Evolutionary conservation across 2,888 invertebrate species (phyloP).

Genomic region (Microplitis manilae): DNA sequence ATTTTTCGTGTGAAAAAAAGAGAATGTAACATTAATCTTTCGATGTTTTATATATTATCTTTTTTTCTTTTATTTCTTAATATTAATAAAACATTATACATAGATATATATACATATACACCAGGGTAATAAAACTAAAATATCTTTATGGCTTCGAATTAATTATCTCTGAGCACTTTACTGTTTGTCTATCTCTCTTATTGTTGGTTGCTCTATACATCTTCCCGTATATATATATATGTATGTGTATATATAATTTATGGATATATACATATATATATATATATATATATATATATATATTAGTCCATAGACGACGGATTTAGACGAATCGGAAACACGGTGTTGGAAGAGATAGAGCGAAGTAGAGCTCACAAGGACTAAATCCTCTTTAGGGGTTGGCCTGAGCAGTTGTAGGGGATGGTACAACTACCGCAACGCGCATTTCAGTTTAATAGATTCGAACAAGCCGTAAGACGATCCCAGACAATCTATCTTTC

Average conservation of each 20-base stretch:
- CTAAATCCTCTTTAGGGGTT: slow-evolving; percentile 52
- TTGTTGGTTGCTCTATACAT: neutral
- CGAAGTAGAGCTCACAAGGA: slow-evolving; percentile 37
- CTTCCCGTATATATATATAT: neutral
- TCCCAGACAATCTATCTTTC: slow-evolving; percentile 69
- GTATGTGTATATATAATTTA: neutral
- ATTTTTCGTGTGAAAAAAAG: slow-evolving; percentile 29
- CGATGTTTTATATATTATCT: neutral
- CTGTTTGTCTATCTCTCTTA: neutral
- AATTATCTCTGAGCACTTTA: slow-evolving; percentile 9
- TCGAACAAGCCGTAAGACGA: slow-evolving; percentile 68
- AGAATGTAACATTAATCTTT: slow-evolving; percentile 2
- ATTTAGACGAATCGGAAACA: slow-evolving; percentile 29
- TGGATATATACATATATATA: neutral
- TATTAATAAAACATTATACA: neutral
- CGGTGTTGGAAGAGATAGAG: slow-evolving; percentile 28
- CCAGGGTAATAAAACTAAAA: neutral
- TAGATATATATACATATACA: neutral
- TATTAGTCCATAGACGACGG: slow-evolving; percentile 18
- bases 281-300: neutral
- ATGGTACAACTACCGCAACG: slow-evolving; percentile 32
- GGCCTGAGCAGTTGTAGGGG: slow-evolving; percentile 43
- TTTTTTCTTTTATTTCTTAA: slow-evolving; percentile 6
- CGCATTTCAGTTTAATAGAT: slow-evolving; percentile 66
- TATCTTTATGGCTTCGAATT: slow-evolving; percentile 16